Evolutionary conservation across 1,140 invertebrate genomes (phyloP).

Genomic region (Drosophila pachea): DNA sequence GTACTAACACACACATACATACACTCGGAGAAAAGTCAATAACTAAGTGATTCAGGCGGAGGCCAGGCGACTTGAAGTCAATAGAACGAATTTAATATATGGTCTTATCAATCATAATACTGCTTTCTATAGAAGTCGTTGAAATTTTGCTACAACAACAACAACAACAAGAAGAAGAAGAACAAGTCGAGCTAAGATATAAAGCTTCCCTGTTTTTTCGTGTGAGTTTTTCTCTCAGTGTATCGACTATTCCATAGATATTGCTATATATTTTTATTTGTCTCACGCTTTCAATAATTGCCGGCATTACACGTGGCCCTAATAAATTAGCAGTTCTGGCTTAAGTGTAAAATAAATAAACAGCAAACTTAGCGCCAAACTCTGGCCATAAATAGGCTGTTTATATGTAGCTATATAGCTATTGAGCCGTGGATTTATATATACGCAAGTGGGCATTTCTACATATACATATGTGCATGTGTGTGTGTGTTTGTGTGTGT

Average conservation of each 20-base stretch:
- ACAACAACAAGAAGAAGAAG: no score
- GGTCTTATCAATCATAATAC: no score
- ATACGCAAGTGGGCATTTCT: no score
- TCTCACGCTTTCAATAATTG: conserved; percentile 77
- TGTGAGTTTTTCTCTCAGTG: not conserved
- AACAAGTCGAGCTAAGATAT: no score
- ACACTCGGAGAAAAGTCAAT: conserved; percentile 9
- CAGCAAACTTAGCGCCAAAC: conserved; percentile 39
- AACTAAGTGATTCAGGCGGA: conserved; percentile 15
- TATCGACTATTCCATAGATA: conserved; percentile 34
- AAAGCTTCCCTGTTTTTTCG: no score
- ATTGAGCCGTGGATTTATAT: not conserved
- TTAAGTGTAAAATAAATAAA: conserved; percentile 61
- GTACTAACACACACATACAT: conserved; percentile 19
- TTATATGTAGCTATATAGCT: not conserved
- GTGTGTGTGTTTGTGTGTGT: no score
- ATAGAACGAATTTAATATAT: no score
- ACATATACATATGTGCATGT: not conserved
- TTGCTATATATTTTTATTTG: conserved; percentile 72
- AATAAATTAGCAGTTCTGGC: conserved; percentile 65
- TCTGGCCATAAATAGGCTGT: conserved; percentile 28
- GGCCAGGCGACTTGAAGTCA: no score
- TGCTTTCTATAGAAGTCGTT: no score
- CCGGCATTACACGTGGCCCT: conserved; percentile 72
- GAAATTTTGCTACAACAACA: no score